Evolutionary conservation across 1,140 invertebrate species (phyloP), one percentile per base, ranked within the genome.

Genomic region (Tribolium madens): DNA sequence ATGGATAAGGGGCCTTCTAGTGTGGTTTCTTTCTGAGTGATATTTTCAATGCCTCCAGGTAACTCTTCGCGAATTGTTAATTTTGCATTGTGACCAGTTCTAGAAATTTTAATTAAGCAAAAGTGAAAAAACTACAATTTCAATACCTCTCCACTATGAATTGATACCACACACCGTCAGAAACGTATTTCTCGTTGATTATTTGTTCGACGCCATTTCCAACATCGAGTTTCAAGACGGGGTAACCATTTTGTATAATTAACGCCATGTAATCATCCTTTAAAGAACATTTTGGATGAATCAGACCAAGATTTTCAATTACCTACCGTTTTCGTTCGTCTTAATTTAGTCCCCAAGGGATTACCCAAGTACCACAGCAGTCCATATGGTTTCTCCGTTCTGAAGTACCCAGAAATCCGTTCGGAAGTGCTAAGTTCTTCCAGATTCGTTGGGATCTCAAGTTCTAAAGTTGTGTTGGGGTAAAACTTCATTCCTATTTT

Each of bases 241-340:
- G 94, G 84, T 93, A 93, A 4, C 97, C 96, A 84, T 94, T 92
- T 84, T 94, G 91, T 15, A 99, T 89, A 84, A 97, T 92, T n/a
- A 99, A 83, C 6, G 96, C 94, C 90, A 99, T 93, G 84, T 95
- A 99, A 84, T 99, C 98, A 79, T 95, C 93, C 91, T 95, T 83
- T 10, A 86, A 84, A 15, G 75, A 79, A 82, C 75, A 14, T 50
- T 64, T 33, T 52, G 12, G 0, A 50, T 0, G n/a, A 36, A 36
- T 36, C 6, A 2, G 6, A 42, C 21, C 46, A 47, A n/a, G 46
- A 47, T 47, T 15, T 50, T 12, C 12, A 50, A 14, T 42, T 42
- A 42, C 86, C 86, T 87, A 92, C 92, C 13, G 91, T 90, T 84
- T 90, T 90, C 15, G 90, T 89, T 81, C 91, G 86, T 47, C 89